Evolutionary conservation across 2,113 vertebrate species (phyloP), one percentile per base, ranked within the genome.

Genomic region (Periophthalmodon schlosseri): DNA sequence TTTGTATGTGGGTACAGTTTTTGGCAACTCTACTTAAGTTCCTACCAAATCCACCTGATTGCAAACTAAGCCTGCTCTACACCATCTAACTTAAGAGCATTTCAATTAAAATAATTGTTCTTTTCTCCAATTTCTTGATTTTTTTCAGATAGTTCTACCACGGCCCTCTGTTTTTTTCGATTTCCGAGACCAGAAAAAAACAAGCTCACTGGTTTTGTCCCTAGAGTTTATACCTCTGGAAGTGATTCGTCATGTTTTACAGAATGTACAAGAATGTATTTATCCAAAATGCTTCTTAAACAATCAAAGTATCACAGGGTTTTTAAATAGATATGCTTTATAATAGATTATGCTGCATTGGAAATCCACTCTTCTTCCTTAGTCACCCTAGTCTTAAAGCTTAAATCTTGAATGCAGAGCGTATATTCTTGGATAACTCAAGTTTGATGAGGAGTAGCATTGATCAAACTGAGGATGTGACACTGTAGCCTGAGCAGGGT

Each of bases 401-500:
- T 34, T 44, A 65, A 65, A 65, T 65, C 63, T 44, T n/a, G 63
- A 36, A 65, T 65, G 63, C 63, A 65, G 63, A 44, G 34, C 63
- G 16, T 44, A 65, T 65, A 44, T 65, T 36, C 63, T 44, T 39
- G 66, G 66, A 49, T 24, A 68, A 47, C 39, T 49, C 39, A 49
- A 47, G 23, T 47, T 49, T 68, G 20, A 68, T 68, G 66, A 47
- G n/a, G 44, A 15, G 13, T 15, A 24, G 39, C 66, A 68, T 49
- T 68, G 66, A 68, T 68, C 66, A 46, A 68, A 68, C n/a, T 20
- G 34, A 36, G 63, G 63, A 65, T 65, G 63, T 65, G 66, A 68
- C 66, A 68, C n/a, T 39, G 11, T 65, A 44, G 63, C 63, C 63
- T 65, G 34, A 65, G 33, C 63, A 10, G 63, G 63, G 63, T 65